Evolutionary conservation across 2,888 invertebrate genomes (phyloP).

Genomic region (Leucozona laternaria): DNA sequence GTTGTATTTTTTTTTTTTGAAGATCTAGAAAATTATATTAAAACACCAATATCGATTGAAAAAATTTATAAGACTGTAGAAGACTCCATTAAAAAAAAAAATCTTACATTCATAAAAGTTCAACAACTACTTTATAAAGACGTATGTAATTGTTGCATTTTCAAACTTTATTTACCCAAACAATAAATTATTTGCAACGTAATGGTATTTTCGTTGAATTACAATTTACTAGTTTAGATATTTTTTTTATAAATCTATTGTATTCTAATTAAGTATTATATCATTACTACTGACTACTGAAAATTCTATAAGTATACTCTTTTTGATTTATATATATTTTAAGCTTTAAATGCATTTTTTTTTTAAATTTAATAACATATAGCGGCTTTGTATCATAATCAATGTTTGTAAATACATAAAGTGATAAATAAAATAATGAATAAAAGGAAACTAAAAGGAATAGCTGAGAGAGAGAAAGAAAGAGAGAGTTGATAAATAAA

Average conservation of each 20-base stretch:
- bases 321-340: conserved; percentile 21
- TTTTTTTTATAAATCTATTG: conserved; percentile 39
- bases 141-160: conserved; percentile 48
- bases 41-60: neutral
- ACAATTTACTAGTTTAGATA: conserved; percentile 4
- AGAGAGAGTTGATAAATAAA: conserved; percentile 38
- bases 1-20: neutral
- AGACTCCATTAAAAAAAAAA: conserved; percentile 40
- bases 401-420: conserved; percentile 72
- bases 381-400: conserved; percentile 72
- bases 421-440: conserved; percentile 50
- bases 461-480: conserved; percentile 37
- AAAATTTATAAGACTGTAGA: conserved; percentile 69
- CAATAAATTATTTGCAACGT: conserved; percentile 1
- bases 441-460: conserved; percentile 29
- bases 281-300: neutral
- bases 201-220: conserved; percentile 2
- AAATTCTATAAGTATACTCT: neutral
- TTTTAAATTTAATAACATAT: conserved; percentile 30
- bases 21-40: neutral
- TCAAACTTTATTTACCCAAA: conserved; percentile 35
- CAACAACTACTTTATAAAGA: conserved; percentile 24
- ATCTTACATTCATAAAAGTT: conserved; percentile 17
- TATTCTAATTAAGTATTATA: conserved; percentile 48
- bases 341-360: conserved; percentile 54